Evolutionary conservation across 2,797 vertebrate genomes (phyloP).

Genomic region (Mormyrops attenuatus): DNA sequence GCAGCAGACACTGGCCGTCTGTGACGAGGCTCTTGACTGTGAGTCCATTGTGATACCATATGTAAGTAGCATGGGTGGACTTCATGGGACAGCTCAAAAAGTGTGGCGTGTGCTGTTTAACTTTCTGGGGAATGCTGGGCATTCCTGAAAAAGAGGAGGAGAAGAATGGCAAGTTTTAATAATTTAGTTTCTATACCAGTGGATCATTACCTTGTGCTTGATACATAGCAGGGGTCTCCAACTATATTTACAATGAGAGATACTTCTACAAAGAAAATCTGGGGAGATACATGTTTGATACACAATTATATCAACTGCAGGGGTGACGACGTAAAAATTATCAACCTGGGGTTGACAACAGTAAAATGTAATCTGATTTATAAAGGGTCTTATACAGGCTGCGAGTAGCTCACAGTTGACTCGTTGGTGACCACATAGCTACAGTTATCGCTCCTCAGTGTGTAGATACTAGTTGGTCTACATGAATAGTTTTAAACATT

Average conservation of each 20-base stretch:
- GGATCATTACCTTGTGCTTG: neutral
- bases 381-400: neutral
- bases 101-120: constrained; percentile 14
- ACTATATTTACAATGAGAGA: neutral
- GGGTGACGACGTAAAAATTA: neutral
- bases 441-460: neutral
- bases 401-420: neutral
- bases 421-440: neutral
- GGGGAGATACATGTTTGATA: neutral
- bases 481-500: neutral
- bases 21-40: neutral
- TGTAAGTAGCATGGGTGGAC: constrained; percentile 54
- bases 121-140: neutral
- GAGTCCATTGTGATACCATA: constrained; percentile 33
- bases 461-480: neutral
- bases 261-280: no score
- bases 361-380: neutral
- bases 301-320: neutral
- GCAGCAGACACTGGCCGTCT: constrained; percentile 37
- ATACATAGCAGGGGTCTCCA: neutral
- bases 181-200: neutral
- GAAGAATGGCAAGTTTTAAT: neutral
- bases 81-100: constrained; percentile 45
- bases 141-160: neutral
- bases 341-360: neutral